A percentile compares a stretch with the other conserved stretches of the same genome.
Evolutionary conservation across 2,888 invertebrate genomes (phyloP).

Genomic region (Drosophila barbarae): DNA sequence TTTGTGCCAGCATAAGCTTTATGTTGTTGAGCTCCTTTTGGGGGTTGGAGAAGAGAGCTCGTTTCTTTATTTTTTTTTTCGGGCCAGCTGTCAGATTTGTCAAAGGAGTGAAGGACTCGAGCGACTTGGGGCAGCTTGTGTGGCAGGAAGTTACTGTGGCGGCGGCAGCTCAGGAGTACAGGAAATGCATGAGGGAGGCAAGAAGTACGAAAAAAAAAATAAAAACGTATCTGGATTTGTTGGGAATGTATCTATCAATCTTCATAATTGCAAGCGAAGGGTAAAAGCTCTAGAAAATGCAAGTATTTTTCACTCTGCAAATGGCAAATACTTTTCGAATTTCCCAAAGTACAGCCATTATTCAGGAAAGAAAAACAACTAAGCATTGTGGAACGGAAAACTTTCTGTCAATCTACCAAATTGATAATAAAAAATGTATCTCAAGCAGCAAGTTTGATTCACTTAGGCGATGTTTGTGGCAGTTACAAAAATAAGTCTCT

Average conservation of each 20-base stretch:
- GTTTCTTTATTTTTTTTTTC: constrained; percentile 17
- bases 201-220: too few species aligned
- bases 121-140: constrained; percentile 36
- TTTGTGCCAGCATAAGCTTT: constrained; percentile 46
- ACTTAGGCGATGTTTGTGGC: neutral
- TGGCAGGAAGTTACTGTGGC: constrained; percentile 51
- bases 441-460: neutral
- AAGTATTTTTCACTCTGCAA: constrained; percentile 8
- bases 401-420: constrained; percentile 17
- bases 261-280: constrained; percentile 31
- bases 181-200: constrained; percentile 8
- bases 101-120: constrained; percentile 45
- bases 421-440: constrained; percentile 9
- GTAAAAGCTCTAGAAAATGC: constrained; percentile 16
- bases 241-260: constrained; percentile 31
- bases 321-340: constrained; percentile 18
- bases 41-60: constrained; percentile 35
- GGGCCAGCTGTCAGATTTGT: constrained; percentile 50
- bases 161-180: constrained; percentile 12
- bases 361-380: neutral
- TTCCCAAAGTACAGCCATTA: constrained; percentile 6
- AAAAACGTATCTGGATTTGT: constrained; percentile 1
- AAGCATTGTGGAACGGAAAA: neutral
- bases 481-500: neutral
- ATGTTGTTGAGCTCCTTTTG: constrained; percentile 44